Evolutionary conservation across 2,797 vertebrate genomes (phyloP).

Genomic region (Helarctos malayanus): DNA sequence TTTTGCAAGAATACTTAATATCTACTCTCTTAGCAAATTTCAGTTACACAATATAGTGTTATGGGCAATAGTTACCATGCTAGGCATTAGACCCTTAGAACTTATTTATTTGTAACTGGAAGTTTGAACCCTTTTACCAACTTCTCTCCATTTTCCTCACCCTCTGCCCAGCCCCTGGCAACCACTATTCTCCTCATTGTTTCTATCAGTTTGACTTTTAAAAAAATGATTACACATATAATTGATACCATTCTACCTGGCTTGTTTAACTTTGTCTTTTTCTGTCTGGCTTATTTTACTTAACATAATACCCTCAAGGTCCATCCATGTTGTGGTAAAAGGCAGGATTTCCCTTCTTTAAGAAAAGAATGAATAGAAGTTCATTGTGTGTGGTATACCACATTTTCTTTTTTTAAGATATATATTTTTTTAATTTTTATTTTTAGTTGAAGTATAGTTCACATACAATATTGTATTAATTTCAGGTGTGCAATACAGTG

Average conservation of each 20-base stretch:
- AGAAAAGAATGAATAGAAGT: not conserved
- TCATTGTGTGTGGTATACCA: not conserved
- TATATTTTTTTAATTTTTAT: not conserved
- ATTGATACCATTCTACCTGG: not conserved
- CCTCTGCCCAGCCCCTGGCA: not conserved
- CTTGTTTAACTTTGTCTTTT: constrained; percentile 24
- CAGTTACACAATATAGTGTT: not conserved
- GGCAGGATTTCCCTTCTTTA: not conserved
- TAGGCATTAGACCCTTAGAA: not conserved
- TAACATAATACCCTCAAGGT: not conserved
- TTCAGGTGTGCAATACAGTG: not conserved
- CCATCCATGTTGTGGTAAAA: not conserved
- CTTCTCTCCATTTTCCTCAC: not conserved
- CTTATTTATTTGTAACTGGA: not conserved
- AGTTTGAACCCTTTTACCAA: not conserved
- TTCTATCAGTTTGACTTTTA: not conserved
- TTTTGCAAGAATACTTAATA: not conserved
- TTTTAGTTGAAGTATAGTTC: not conserved
- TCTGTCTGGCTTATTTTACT: not conserved
- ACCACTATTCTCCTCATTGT: not conserved
- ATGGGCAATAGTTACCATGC: not conserved
- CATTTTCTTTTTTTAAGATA: not conserved
- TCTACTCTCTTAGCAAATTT: not conserved
- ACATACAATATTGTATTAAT: not conserved
- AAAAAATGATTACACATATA: not conserved